phyloP scores from a whole-genome alignment of 2,888 invertebrate species.

The Bunonema sp. region DNA sequence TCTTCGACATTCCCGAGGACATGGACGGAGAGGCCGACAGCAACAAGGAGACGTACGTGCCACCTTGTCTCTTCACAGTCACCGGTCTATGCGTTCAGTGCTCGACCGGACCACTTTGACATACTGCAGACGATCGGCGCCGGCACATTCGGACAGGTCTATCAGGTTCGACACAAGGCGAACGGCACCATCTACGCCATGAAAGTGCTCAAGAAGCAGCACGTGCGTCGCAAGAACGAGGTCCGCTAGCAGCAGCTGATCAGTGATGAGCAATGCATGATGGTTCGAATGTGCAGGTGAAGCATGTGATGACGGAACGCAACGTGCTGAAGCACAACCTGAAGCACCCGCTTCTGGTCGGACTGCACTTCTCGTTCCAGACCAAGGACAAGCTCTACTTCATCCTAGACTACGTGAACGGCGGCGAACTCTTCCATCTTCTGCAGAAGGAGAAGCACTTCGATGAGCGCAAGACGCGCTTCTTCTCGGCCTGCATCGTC shows the following conservation, averaged over 20 bases:
- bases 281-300: too few species aligned
- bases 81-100: slow-evolving; percentile 44
- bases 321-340: slow-evolving; percentile 53
- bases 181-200: slow-evolving; percentile 53
- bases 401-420: slow-evolving; percentile 56
- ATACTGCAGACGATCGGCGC: slow-evolving; percentile 55
- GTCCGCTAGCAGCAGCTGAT: too few species aligned
- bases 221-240: slow-evolving; percentile 54
- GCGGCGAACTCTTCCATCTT: slow-evolving; percentile 53
- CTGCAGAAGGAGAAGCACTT: too few species aligned
- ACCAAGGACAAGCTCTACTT: slow-evolving; percentile 56
- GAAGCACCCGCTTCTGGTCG: slow-evolving; percentile 55
- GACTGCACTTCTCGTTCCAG: slow-evolving; percentile 55
- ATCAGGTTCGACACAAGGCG: slow-evolving; percentile 50
- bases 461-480: too few species aligned
- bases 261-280: neutral
- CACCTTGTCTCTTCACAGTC: neutral
- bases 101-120: slow-evolving; percentile 54
- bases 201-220: slow-evolving; percentile 51
- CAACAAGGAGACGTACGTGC: slow-evolving; percentile 21
- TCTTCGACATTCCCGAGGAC: slow-evolving; percentile 10
- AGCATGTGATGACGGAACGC: slow-evolving; percentile 56
- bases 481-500: slow-evolving; percentile 4
- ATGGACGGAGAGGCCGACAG: too few species aligned
- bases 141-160: slow-evolving; percentile 54